Evolutionary conservation across 2,888 invertebrate genomes (phyloP).

Genomic region (Orchesella flavescens): DNA sequence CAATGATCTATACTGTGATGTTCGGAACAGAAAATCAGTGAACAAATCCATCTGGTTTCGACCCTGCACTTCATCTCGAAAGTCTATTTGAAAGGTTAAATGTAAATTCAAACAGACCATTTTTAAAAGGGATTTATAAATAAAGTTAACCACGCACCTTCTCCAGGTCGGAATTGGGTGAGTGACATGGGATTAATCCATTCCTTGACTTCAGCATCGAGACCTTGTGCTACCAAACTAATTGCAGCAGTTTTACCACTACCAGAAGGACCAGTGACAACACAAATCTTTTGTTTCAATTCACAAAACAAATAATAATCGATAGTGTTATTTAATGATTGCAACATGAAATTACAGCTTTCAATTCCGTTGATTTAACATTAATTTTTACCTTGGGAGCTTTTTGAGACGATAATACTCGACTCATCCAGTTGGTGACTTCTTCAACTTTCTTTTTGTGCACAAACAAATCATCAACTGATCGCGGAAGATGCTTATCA

Average conservation of each 20-base stretch:
- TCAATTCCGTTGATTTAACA: too few relatives aligned
- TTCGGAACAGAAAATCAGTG: slow-evolving; percentile 83
- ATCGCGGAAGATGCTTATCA: slow-evolving; percentile 77
- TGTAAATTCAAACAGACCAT: slow-evolving; percentile 69
- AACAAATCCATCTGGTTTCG: slow-evolving; percentile 81
- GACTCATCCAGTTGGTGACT: slow-evolving; percentile 81
- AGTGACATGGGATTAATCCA: slow-evolving; percentile 84
- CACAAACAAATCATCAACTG: slow-evolving; percentile 81
- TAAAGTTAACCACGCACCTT: slow-evolving; percentile 2
- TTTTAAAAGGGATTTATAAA: not conserved
- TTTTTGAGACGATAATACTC: slow-evolving; percentile 21
- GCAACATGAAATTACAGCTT: too few relatives aligned
- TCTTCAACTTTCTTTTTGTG: slow-evolving; percentile 85
- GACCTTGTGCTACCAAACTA: slow-evolving; percentile 80
- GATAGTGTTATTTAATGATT: not conserved
- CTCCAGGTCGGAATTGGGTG: slow-evolving; percentile 29
- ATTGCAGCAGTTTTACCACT: slow-evolving; percentile 87
- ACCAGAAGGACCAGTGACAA: slow-evolving; percentile 89
- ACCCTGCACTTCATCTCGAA: slow-evolving; percentile 65
- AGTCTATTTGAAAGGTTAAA: slow-evolving; percentile 59
- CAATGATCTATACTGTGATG: slow-evolving; percentile 81
- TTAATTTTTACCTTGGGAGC: not conserved
- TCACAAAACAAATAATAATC: not conserved
- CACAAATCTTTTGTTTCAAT: slow-evolving; percentile 76
- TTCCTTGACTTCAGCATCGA: slow-evolving; percentile 80